Evolutionary conservation across 2,797 vertebrate species (phyloP), one percentile per base, ranked within the genome.

Genomic region (Microctenopoma steveboyesi): DNA sequence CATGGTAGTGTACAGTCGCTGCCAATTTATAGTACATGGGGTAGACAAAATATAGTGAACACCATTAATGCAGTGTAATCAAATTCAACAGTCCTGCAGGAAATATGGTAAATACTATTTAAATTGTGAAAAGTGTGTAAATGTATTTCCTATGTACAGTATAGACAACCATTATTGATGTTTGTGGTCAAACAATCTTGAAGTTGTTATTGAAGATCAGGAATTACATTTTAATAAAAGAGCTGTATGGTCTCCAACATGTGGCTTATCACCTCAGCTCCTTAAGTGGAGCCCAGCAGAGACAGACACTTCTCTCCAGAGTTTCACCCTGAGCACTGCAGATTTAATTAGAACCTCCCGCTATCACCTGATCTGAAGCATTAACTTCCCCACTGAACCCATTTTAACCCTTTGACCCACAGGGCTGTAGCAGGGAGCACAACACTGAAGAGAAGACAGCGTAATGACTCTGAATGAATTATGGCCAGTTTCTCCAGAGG

Each of bases 331-430:
- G 55, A 79, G 88, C 68, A 70, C 67, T 77, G 89, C 85, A 86
- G 56, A 85, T 83, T 90, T 92, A 90, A 93, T 91, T 89, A 82
- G 84, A 87, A 86, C 72, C 82, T 79, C 83, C 84, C 54, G 70
- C 78, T 81, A 78, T 88, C 86, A 84, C 84, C 88, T 82, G 89
- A 83, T 78, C 75, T 65, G 78, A 58, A 10, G 76, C 66, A 77
- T 64, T 61, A 69, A 78, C 84, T 69, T 78, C 79, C 76, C 69
- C 65, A 40, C 70, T 77, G 69, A 88, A 87, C 81, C 80, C 75
- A 66, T 74, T 86, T 87, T 84, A 88, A 90, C 89, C 82, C 81
- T 81, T 51, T 75, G 83, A 83, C 89, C 88, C 5, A 11, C 76
- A 5, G 70, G 68, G 73, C 58, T 43, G 12, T 45, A 53, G 45